Evolutionary conservation across 2,888 invertebrate species (phyloP).

Genomic region (Amblyteles armatorius): DNA sequence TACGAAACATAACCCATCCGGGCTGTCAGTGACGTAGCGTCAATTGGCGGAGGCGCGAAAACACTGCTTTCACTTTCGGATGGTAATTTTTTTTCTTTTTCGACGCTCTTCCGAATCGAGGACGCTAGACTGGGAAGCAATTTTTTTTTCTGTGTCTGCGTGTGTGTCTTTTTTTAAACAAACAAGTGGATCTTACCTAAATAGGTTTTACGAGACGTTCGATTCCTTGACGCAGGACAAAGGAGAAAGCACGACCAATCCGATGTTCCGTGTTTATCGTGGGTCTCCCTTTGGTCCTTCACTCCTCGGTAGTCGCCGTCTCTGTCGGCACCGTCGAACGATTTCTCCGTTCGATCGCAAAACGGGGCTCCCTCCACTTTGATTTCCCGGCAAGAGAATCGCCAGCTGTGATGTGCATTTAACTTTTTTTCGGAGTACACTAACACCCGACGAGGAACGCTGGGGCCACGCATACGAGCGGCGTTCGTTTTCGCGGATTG

Average conservation of each 20-base stretch:
- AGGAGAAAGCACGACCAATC: constrained; percentile 75
- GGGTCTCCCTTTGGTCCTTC: constrained; percentile 47
- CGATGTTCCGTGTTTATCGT: constrained; percentile 61
- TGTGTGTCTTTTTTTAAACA: not conserved
- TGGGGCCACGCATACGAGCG: constrained; percentile 1
- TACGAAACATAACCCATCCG: constrained; percentile 73
- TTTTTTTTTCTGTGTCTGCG: constrained; percentile 15
- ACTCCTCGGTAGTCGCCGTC: constrained; percentile 11
- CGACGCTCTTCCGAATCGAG: not conserved
- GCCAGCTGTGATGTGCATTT: constrained; percentile 61
- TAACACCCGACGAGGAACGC: not conserved
- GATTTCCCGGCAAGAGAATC: constrained; percentile 50
- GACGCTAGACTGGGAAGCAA: not conserved
- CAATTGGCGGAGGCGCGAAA: constrained; percentile 77
- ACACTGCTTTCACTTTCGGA: constrained; percentile 67
- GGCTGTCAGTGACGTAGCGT: constrained; percentile 76
- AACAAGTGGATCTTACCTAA: constrained; percentile 55
- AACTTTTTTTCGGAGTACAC: constrained; percentile 20
- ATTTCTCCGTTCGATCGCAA: constrained; percentile 45
- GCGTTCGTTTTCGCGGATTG: constrained; percentile 23
- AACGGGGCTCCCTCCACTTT: constrained; percentile 28
- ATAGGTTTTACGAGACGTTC: constrained; percentile 71
- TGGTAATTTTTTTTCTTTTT: constrained; percentile 28
- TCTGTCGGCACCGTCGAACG: constrained; percentile 37
- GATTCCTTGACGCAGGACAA: constrained; percentile 72